Evolutionary conservation across 2,888 invertebrate genomes (phyloP).

Genomic region (Julus scandinavius): DNA sequence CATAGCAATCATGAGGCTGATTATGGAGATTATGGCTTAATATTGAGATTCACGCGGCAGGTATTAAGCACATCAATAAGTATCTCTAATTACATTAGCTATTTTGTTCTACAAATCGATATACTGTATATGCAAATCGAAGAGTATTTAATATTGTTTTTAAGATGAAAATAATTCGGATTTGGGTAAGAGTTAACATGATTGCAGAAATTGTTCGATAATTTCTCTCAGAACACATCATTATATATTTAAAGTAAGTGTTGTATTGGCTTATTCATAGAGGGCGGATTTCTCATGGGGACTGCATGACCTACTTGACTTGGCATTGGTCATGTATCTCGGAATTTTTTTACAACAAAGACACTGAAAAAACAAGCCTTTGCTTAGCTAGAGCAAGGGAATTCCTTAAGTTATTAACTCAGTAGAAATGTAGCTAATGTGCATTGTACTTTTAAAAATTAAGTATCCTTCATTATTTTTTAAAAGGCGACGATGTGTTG

Average conservation of each 20-base stretch:
- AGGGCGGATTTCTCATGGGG: too few relatives aligned
- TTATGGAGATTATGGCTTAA: conserved; percentile 11
- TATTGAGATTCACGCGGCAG: not conserved
- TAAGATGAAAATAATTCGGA: not conserved
- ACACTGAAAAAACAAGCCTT: too few relatives aligned
- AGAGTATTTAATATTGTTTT: not conserved
- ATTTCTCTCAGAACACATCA: not conserved
- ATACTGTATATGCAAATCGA: not conserved
- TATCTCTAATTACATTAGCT: not conserved
- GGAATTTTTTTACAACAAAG: too few relatives aligned
- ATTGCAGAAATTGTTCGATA: not conserved
- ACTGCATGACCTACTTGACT: too few relatives aligned
- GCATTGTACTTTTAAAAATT: too few relatives aligned
- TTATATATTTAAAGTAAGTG: not conserved
- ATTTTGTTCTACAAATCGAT: not conserved
- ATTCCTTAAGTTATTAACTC: too few relatives aligned
- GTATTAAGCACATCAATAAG: not conserved
- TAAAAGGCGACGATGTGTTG: too few relatives aligned
- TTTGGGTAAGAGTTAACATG: not conserved
- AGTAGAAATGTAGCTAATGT: too few relatives aligned
- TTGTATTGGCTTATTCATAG: too few relatives aligned
- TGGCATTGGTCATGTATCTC: too few relatives aligned
- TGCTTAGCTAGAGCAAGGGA: too few relatives aligned
- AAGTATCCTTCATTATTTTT: too few relatives aligned
- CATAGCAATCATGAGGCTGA: not conserved